A percentile compares a stretch with the other conserved stretches of the same genome.
Conservation (phyloP, 1,140 invertebrate genomes). For the Orius insidiosus region DNA sequence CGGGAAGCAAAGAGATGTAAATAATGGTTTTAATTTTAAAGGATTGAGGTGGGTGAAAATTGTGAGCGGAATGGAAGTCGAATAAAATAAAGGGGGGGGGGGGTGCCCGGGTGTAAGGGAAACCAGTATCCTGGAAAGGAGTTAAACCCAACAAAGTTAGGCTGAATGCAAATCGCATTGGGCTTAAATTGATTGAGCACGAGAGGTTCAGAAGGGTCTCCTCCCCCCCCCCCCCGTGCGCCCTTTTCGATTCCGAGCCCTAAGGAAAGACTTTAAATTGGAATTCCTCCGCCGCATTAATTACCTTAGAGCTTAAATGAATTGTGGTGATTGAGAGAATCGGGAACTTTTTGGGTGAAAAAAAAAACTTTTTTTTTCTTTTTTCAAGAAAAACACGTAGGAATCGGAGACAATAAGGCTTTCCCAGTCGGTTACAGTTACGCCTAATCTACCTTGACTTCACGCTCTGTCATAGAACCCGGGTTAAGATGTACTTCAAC, state of each 20-base stretch:
- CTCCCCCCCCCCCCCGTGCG: too few relatives aligned
- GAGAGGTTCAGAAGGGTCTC: constrained; percentile 3
- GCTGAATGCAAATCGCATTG: constrained; percentile 8
- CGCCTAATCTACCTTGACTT: too few relatives aligned
- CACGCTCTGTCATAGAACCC: too few relatives aligned
- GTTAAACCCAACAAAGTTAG: constrained; percentile 10
- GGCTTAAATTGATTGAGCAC: constrained; percentile 13
- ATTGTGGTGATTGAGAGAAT: constrained; percentile 12
- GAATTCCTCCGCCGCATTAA: constrained; percentile 16
- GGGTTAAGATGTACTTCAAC: too few relatives aligned
- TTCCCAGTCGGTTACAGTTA: too few relatives aligned
- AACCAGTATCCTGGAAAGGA: constrained; percentile 2
- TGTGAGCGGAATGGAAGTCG: constrained; percentile 1
- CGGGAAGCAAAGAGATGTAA: constrained; percentile 7
- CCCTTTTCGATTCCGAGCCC: too few relatives aligned
- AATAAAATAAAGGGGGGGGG: not conserved
- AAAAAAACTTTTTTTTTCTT: too few relatives aligned
- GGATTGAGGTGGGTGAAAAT: constrained; percentile 1
- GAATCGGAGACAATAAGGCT: too few relatives aligned
- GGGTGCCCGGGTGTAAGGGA: not conserved
- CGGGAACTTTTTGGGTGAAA: too few relatives aligned
- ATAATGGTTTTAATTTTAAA: constrained; percentile 10
- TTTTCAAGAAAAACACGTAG: too few relatives aligned
- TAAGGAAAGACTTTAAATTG: constrained; percentile 17
- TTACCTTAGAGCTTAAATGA: constrained; percentile 15